Base-by-base conservation (phyloP, 2,888 invertebrate genomes). In the Ectemnius continuus region DNA sequence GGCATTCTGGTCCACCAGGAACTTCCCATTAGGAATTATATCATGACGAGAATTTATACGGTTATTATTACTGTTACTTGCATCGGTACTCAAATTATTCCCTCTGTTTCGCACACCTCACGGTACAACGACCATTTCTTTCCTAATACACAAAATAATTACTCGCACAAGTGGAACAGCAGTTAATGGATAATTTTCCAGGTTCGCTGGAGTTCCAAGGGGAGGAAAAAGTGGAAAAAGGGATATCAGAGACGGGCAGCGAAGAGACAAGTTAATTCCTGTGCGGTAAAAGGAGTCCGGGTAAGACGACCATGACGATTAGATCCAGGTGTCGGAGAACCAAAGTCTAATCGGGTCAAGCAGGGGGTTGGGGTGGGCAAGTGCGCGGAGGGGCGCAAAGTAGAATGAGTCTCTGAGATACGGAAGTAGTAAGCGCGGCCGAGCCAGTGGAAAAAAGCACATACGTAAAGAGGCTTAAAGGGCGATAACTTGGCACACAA, bases 401-500 rank as follows among this genome's bases (percentile, higher is more conserved):
- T 23, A 23, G 23, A 23, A 2, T 36, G 36, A 36, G 11, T 36
- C 0, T 36, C 14, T 23, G 52, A 52, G 14, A 16, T 52, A 52
- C 52, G 52, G 14, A 16, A 52, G 52, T 47, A 11, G 47, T 14
- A 52, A 11, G 16, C 61, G n/a, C 16, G 61, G 71, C 46, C 36
- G 36, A 58, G 6, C 58, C 58, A 3, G 28, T 16, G 16, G 60
- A 18, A 70, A 73, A 63, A n/a, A 57, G 36, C 67, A 75, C 62
- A 75, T 79, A 67, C 66, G 63, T 73, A 79, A 80, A 83, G 75
- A 76, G 79, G 84, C 73, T 85, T 78, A 84, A 71, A 65, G 74
- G 52, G 64, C 76, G 85, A 84, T 78, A 79, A 79, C 76, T 79
- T 81, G 81, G 81, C 82, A 74, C 76, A 63, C 66, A 69, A 3